These are phyloP conservation scores for Enteromius unitaeniatus DNA, from an alignment of 2,797 vertebrate species.

Conservation along the genomic window DNA sequence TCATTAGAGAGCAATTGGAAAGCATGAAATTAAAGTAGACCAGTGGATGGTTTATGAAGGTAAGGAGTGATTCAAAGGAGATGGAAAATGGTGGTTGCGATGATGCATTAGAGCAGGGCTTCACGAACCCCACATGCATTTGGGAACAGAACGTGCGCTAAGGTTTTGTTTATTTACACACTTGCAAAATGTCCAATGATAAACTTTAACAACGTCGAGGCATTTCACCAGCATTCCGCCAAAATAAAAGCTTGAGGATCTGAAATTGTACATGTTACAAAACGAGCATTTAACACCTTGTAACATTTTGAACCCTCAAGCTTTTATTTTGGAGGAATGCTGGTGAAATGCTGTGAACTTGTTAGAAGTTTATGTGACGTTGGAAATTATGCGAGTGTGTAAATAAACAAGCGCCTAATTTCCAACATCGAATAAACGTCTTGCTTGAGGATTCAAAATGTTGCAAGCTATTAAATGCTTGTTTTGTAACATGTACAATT, in stretches of 20 bases:
- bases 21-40: constrained; percentile 54
- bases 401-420: background rate
- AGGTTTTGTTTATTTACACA: background rate
- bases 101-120: background rate
- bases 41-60: constrained; percentile 34
- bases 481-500: background rate
- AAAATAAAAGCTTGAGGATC: background rate
- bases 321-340: background rate
- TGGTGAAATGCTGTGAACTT: background rate
- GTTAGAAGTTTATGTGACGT: background rate
- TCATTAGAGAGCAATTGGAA: constrained; percentile 49
- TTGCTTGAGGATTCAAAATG: no score
- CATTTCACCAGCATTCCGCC: background rate
- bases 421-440: no score
- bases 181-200: background rate
- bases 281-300: background rate
- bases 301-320: background rate
- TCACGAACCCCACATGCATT: background rate
- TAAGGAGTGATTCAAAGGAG: constrained; percentile 52
- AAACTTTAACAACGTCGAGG: background rate
- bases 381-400: background rate
- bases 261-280: background rate
- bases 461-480: background rate
- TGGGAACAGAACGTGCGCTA: background rate
- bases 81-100: constrained; percentile 29